Conservation (phyloP, 2,888 invertebrate genomes). For the Tipula helvola region DNA sequence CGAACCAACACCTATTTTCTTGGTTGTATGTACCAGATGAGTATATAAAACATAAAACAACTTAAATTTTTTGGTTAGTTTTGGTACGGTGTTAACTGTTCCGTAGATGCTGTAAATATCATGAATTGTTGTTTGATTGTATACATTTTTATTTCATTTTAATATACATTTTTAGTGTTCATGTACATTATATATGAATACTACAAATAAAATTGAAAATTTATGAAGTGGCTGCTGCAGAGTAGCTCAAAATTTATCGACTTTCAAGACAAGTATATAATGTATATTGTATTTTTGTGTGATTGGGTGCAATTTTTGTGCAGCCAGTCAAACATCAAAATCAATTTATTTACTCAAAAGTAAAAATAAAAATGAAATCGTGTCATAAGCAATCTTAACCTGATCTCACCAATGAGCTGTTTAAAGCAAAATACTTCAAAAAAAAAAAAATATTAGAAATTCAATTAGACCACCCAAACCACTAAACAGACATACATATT, state of each 20-base stretch:
- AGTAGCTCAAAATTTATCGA: background rate
- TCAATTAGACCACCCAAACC: background rate
- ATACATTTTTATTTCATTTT: background rate
- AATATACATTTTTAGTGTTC: background rate
- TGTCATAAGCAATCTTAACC: background rate
- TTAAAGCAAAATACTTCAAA: background rate
- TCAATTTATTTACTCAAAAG: background rate
- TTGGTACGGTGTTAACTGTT: background rate
- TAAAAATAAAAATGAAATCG: background rate
- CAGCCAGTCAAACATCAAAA: background rate
- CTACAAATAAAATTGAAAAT: background rate
- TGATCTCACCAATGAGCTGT: background rate
- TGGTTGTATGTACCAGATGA: background rate
- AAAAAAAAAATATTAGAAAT: background rate
- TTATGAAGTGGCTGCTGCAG: background rate
- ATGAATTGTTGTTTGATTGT: background rate
- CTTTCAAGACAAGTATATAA: background rate
- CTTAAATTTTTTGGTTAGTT: background rate
- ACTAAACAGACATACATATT: background rate
- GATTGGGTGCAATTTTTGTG: background rate
- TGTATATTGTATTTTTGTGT: background rate
- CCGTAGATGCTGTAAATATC: background rate
- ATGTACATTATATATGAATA: background rate
- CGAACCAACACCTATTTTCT: background rate
- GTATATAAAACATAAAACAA: background rate